A percentile compares a stretch with the other conserved stretches of the same genome.
phyloP scores from a whole-genome alignment of 2,797 vertebrate genomes.

The Betta splendens region DNA sequence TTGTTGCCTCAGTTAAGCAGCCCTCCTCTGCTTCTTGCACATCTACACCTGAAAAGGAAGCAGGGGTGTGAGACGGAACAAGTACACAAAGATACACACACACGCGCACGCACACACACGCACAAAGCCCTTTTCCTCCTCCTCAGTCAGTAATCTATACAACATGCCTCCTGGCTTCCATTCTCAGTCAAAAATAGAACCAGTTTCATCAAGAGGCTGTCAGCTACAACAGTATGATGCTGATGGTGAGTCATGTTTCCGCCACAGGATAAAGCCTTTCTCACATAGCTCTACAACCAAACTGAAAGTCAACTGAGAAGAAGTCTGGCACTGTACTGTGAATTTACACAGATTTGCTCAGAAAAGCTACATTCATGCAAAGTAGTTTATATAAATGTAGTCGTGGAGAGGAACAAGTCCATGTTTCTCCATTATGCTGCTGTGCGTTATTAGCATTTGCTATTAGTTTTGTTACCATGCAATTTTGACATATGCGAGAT shows the following conservation, averaged over 20 bases:
- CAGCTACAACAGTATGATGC: slow-evolving; percentile 64
- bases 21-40: slow-evolving; percentile 65
- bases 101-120: slow-evolving; percentile 1
- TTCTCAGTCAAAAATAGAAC: slow-evolving; percentile 65
- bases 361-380: not conserved
- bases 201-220: slow-evolving; percentile 60
- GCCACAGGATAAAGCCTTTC: slow-evolving; percentile 55
- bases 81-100: slow-evolving; percentile 18
- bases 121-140: slow-evolving; percentile 25
- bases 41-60: slow-evolving; percentile 71
- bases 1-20: slow-evolving; percentile 72
- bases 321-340: slow-evolving; percentile 23
- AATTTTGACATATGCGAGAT: not conserved
- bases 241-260: slow-evolving; percentile 70
- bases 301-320: slow-evolving; percentile 38
- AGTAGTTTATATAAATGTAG: slow-evolving; percentile 27
- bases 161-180: slow-evolving; percentile 41
- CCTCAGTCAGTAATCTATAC: slow-evolving; percentile 45
- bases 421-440: slow-evolving; percentile 1
- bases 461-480: not conserved
- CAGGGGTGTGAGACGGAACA: slow-evolving; percentile 26
- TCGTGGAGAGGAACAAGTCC: not conserved
- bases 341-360: slow-evolving; percentile 22
- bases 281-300: slow-evolving; percentile 45
- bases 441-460: not conserved